Conservation (phyloP, 2,113 vertebrate genomes). For the Thalassarche chlororhynchos region DNA sequence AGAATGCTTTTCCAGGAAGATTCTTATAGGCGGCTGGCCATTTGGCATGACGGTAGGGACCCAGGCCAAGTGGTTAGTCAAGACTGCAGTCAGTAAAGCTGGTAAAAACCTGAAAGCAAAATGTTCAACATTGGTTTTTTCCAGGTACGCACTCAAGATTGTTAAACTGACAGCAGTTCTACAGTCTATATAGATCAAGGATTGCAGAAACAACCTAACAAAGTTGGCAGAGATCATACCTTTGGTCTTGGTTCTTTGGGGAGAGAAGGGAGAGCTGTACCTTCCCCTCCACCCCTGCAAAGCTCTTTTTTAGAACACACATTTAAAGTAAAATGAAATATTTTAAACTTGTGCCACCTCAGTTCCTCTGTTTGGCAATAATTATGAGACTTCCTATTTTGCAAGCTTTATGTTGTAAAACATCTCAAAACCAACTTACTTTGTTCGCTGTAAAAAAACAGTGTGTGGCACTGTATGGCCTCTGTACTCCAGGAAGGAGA, state of each 20-base stretch:
- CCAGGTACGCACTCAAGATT: neutral
- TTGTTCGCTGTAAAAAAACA: neutral
- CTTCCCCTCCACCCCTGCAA: neutral
- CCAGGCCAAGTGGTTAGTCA: slow-evolving; percentile 98
- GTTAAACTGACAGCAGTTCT: neutral
- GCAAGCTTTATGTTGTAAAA: neutral
- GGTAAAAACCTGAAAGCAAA: slow-evolving; percentile 89
- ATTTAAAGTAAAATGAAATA: neutral
- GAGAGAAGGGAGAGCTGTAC: neutral
- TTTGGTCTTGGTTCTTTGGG: neutral
- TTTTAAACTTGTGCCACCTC: neutral
- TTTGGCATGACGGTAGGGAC: slow-evolving; percentile 99
- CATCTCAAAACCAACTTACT: neutral
- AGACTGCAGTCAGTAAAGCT: slow-evolving; percentile 93
- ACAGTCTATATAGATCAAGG: neutral
- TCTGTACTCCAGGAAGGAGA: neutral
- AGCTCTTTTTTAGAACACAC: neutral
- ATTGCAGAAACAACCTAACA: neutral
- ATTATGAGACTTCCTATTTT: neutral
- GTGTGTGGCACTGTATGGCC: too few species aligned
- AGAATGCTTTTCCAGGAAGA: slow-evolving; percentile 98
- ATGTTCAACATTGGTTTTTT: neutral
- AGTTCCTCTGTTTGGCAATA: neutral
- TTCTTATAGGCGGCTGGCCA: slow-evolving; percentile 95
- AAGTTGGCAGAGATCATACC: neutral